Base-by-base conservation (phyloP, 2,113 vertebrate genomes). In the Pseudopodoces humilis region DNA sequence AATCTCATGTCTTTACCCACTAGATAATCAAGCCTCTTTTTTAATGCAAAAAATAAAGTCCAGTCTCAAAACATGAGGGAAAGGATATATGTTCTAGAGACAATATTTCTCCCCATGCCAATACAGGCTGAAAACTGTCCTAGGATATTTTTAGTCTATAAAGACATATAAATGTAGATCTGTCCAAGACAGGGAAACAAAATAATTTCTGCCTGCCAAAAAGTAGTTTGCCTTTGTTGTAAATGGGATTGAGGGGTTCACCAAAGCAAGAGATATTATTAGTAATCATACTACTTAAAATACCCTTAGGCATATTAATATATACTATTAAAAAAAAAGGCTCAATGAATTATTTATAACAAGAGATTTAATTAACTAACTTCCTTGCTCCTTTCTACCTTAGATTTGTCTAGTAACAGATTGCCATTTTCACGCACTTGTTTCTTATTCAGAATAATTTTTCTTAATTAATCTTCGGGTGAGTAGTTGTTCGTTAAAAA, bases 291-390 rank as follows among this genome's bases (percentile, higher is more conserved):
- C 6, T 50, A 53, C 43, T 74, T 64, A n/a, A 69, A 85, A 62
- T 9, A 72, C 7, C 21, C 39, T 47, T 27, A 86, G 27, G 50
- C 69, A 81, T 77, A 47, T 6, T 56, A 47, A 70, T 82, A 78
- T 44, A 10, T 68, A 60, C 8, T 47, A 64, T 12, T 35, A 5
- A 88, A 85, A 25, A 62, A 33, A 39, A 24, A 41, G 24, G 2
- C 10, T 88, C 23, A 90, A 77, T 90, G 46, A 94, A 92, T 92
- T 65, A 87, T 93, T 95, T 56, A 65, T 75, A 76, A 60, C 15
- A 6, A 87, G 16, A 1, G 3, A 88, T 84, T 90, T 80, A 93
- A 93, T 90, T 62, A 83, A 52, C 30, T 65, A 44, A 71, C 70
- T 91, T 79, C 11, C 12, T 84, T 89, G 13, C 9, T 91, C 74